Evolutionary conservation across 2,113 vertebrate species (phyloP).

Genomic region (Ellobius talpinus): DNA sequence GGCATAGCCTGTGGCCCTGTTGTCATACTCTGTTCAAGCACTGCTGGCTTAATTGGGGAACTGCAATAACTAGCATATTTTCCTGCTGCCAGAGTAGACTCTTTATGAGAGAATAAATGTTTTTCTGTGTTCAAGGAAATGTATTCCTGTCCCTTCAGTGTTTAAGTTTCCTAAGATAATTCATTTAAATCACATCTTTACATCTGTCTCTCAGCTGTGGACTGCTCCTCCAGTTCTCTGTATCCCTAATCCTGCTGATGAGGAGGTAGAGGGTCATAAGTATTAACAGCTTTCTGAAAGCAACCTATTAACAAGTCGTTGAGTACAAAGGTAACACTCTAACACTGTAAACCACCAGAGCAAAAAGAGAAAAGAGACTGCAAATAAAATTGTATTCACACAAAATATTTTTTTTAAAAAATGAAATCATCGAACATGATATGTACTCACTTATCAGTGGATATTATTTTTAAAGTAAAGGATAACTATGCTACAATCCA

Average conservation of each 20-base stretch:
- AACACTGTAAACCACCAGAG: neutral
- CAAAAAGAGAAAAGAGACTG: constrained; percentile 25
- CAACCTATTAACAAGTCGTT: constrained; percentile 32
- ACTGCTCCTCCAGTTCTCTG: neutral
- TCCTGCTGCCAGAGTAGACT: neutral
- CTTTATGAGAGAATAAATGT: neutral
- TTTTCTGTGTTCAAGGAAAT: neutral
- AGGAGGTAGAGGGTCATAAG: neutral
- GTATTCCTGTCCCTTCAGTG: neutral
- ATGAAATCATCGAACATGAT: neutral
- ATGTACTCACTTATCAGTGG: neutral
- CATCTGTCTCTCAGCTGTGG: neutral
- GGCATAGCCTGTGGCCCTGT: neutral
- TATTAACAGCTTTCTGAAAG: neutral
- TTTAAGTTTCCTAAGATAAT: constrained; percentile 54
- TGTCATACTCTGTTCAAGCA: neutral
- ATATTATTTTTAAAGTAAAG: neutral
- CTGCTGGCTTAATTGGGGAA: neutral
- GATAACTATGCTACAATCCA: neutral
- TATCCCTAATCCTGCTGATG: constrained; percentile 41
- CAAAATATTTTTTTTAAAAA: neutral
- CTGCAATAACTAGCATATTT: neutral
- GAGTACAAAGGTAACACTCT: constrained; percentile 1
- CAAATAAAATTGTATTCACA: constrained; percentile 11
- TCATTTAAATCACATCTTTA: neutral